These are phyloP conservation scores for Chionodraco myersi DNA, from an alignment of 2,113 vertebrate species.

Conservation along the genomic window DNA sequence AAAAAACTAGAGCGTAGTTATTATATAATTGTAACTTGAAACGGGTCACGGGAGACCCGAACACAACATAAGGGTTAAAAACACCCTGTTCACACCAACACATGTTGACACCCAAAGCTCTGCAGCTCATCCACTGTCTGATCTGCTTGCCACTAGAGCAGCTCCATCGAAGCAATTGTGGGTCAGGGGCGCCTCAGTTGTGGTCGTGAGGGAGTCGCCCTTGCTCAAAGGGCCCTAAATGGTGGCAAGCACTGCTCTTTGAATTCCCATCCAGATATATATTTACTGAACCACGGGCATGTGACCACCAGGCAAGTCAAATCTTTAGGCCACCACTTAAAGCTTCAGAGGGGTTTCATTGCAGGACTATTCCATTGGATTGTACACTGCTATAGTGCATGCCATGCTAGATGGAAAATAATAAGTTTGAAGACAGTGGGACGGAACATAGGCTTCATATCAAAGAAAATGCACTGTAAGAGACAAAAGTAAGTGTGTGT, in stretches of 20 bases:
- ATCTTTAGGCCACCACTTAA: not conserved
- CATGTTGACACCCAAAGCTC: constrained; percentile 19
- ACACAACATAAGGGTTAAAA: not conserved
- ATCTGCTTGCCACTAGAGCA: constrained; percentile 20
- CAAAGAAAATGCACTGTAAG: not conserved
- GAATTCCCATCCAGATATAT: not conserved
- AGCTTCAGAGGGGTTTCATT: not conserved
- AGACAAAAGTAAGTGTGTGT: not conserved
- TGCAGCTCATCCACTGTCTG: constrained; percentile 24
- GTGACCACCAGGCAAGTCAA: constrained; percentile 7
- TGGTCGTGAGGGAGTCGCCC: constrained; percentile 25
- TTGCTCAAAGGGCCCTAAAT: constrained; percentile 7
- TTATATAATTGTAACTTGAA: no score
- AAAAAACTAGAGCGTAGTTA: no score
- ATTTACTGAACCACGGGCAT: constrained; percentile 3
- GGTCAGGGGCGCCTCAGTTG: constrained; percentile 14
- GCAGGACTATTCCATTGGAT: not conserved
- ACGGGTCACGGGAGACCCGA: no score
- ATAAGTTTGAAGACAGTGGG: not conserved
- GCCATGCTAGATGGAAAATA: not conserved
- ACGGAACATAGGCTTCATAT: not conserved
- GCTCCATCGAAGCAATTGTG: constrained; percentile 5
- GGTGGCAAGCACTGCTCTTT: constrained; percentile 4
- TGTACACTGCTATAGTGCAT: not conserved
- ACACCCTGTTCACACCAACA: constrained; percentile 9